Base-by-base conservation (phyloP, 1,140 invertebrate species). In the Ectropis grisescens region DNA sequence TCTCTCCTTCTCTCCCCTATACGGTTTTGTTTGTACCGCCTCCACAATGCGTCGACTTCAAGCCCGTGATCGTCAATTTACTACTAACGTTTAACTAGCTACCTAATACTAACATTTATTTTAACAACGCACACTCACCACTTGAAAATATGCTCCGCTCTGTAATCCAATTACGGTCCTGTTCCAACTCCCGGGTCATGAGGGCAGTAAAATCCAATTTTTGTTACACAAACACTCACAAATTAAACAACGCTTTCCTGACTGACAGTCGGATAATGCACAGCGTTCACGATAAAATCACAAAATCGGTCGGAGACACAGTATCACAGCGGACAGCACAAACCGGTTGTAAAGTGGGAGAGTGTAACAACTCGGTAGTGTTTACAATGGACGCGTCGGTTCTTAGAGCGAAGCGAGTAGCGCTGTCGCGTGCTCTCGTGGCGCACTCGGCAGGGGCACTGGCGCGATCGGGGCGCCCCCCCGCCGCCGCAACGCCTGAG, bases 1-100 rank as follows among this genome's bases (percentile, higher is more conserved):
- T 65, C 62, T 62, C 62, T 62, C 59, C 57, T 55, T 55, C 58
- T 47, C 69, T 67, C 64, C 69, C 66, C 60, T 59, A 54, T 58
- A 50, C 58, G 54, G 59, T 72, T 71, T 74, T 47, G 52, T 51
- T 70, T 64, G 59, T 57, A 48, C 44, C 48, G 42, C 43, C 49
- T 49, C 29, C 39, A 47, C 56, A 59, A 44, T 48, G 40, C 46
- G 44, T 32, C 8, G 16, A 19, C 3, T 8, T 26, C 38, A 43
- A 24, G 13, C 13, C 13, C 29, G 30, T 32, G 13, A 11, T 29
- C 29, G 28, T 28, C 31, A 34, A 2, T 43, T 37, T 49, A n/a
- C 37, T 33, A 39, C 43, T 45, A n/a, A n/a, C n/a, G 29, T 33
- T 41, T 49, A 47, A 60, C 52, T 53, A 45, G 30, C 42, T 42